Evolutionary conservation across 2,888 invertebrate genomes (phyloP).

Genomic region (Phortica okadai): DNA sequence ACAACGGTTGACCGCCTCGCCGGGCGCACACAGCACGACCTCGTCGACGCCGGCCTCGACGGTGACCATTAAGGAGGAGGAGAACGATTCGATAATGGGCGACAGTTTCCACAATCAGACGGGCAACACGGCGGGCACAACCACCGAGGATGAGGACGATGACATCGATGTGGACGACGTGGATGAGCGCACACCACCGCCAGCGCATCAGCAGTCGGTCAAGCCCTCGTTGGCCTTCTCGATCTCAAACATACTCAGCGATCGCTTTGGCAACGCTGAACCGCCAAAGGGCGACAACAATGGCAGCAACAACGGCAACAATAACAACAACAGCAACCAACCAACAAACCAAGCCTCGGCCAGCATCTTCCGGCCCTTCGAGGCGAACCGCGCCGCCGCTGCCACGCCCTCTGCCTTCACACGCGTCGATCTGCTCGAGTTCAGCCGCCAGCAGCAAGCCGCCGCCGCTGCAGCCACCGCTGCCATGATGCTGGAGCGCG

Average conservation of each 20-base stretch:
- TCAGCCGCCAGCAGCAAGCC: constrained; percentile 74
- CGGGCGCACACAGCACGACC: constrained; percentile 61
- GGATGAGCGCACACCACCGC: constrained; percentile 65
- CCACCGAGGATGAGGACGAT: constrained; percentile 66
- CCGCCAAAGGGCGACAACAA: constrained; percentile 37
- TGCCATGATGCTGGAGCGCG: constrained; percentile 75
- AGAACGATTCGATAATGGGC: constrained; percentile 74
- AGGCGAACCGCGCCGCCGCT: constrained; percentile 61
- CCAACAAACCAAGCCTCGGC: background rate
- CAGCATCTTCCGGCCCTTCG: constrained; percentile 75
- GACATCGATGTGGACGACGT: constrained; percentile 69
- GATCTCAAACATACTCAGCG: constrained; percentile 76
- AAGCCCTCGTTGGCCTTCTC: constrained; percentile 75
- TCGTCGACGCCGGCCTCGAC: constrained; percentile 70
- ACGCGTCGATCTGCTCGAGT: constrained; percentile 73
- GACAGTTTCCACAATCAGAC: constrained; percentile 70
- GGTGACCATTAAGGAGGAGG: constrained; percentile 75
- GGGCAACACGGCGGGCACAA: constrained; percentile 50
- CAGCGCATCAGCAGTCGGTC: constrained; percentile 70
- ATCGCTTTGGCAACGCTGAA: constrained; percentile 72
- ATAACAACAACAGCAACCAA: background rate
- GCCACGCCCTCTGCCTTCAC: constrained; percentile 74
- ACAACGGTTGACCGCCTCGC: constrained; percentile 62
- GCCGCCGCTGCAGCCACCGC: constrained; percentile 74
- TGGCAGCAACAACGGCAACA: background rate